Evolutionary conservation across 1,140 invertebrate genomes (phyloP), one percentile per base, ranked within the genome.

Genomic region (Diabrotica virgifera): DNA sequence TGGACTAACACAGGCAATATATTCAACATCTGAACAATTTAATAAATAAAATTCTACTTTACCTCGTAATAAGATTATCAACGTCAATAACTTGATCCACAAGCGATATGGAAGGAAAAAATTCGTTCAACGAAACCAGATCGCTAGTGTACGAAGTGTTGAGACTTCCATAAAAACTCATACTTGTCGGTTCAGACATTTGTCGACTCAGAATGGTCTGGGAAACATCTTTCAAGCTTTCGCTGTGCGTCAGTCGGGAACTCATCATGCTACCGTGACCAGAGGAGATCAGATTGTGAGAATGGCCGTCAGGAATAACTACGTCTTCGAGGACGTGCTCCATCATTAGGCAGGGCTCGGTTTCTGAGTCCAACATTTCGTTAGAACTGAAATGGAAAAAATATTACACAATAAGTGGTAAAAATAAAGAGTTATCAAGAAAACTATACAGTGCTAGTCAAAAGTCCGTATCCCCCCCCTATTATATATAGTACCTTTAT

Each of bases 271-370:
- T 75, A 37, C 73, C 72, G 53, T 75, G 73, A 51, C 82, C 80
- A 50, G 86, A 87, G 38, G 86, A 88, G 3, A 89, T 81, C 83
- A 89, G 86, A 71, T 89, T 89, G 62, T 87, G 86, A 46, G 86
- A 85, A 76, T 89, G 85, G 10, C 85, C 85, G 64, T 89, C 87
- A 3, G 82, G 84, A 50, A 87, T 76, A 5, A 85, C 78, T 36
- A 88, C 87, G 74, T 89, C 86, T 75, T 89, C 87, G 38, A 89
- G 63, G 6, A 89, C 86, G 67, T 85, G 87, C 73, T 90, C 89
- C 82, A 90, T 90, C 84, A 90, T 90, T 24, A 91, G 78, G 70
- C 87, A 90, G 6, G 89, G 89, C 73, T 91, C 89, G 0, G 89
- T 90, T 80, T 90, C 89, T 5, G 89, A 90, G 77, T 90, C 89